These are phyloP conservation scores for Leuctra nigra DNA, from an alignment of 2,888 invertebrate genomes.

Conservation along the genomic window DNA sequence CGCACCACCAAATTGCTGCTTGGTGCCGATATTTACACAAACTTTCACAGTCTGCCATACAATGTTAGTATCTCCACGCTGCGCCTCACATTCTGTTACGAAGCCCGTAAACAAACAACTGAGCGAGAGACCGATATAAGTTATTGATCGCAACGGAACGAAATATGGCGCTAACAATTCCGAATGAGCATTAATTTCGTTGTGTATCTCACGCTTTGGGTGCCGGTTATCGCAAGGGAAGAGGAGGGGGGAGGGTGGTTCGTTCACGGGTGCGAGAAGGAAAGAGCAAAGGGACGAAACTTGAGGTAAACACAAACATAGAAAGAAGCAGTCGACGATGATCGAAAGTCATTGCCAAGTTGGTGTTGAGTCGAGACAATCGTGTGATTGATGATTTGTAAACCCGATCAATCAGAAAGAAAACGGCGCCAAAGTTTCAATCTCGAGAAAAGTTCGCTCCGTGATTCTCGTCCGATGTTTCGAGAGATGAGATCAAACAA, in stretches of 20 bases:
- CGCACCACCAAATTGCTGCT: conserved; percentile 22
- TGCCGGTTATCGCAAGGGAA: too few species aligned
- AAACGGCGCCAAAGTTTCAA: conserved; percentile 22
- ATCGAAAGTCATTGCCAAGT: conserved; percentile 21
- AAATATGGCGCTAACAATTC: conserved; percentile 2
- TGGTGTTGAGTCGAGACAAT: conserved; percentile 23
- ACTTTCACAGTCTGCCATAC: conserved; percentile 25
- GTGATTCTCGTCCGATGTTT: too few species aligned
- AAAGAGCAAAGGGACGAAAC: too few species aligned
- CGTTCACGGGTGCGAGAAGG: too few species aligned
- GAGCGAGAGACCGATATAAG: conserved; percentile 25
- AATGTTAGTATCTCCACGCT: too few species aligned
- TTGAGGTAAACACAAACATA: conserved; percentile 26
- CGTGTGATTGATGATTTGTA: conserved; percentile 28
- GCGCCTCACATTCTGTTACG: conserved; percentile 5
- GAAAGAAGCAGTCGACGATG: conserved; percentile 15
- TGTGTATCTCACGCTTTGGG: too few species aligned
- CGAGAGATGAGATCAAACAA: background rate
- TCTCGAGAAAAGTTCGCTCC: too few species aligned
- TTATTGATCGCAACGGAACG: conserved; percentile 21
- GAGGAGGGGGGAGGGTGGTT: too few species aligned
- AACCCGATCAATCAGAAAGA: conserved; percentile 27
- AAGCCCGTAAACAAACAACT: conserved; percentile 27
- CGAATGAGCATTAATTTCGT: conserved; percentile 21
- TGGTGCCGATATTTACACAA: conserved; percentile 27